Percentiles rank a stretch among this genome's conserved stretches.
These are phyloP conservation scores for Zalophus californianus DNA, from an alignment of 2,797 vertebrate species.

Conservation along the genomic window DNA sequence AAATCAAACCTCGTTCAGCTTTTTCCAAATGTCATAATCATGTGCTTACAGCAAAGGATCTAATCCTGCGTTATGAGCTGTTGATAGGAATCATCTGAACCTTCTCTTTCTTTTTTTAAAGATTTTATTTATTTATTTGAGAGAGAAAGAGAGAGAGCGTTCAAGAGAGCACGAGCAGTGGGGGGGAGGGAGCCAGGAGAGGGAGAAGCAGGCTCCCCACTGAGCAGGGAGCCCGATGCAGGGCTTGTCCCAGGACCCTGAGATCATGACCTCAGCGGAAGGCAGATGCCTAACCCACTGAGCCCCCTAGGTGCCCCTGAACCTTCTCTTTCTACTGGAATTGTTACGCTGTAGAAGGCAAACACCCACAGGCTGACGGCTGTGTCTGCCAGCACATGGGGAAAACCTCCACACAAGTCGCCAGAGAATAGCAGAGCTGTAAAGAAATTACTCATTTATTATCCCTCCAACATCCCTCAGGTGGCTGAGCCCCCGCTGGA, in stretches of 20 bases:
- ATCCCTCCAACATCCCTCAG: not conserved
- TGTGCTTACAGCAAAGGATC: not conserved
- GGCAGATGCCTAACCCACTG: not conserved
- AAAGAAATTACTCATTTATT: not conserved
- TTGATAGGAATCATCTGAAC: too few relatives aligned
- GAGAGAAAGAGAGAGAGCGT: not conserved
- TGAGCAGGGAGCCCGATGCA: not conserved
- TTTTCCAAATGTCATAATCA: not conserved
- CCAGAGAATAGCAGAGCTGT: not conserved
- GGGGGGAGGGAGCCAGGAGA: not conserved
- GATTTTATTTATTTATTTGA: not conserved
- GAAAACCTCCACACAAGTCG: too few relatives aligned
- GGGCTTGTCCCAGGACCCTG: not conserved
- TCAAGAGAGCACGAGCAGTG: not conserved
- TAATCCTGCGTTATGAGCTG: fast-evolving
- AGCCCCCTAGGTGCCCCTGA: not conserved
- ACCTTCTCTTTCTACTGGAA: too few relatives aligned
- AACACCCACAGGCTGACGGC: not conserved
- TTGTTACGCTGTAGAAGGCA: not conserved
- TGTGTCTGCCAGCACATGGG: fast-evolving
- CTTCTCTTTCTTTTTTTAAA: too few relatives aligned
- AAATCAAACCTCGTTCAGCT: not conserved
- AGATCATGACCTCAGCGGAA: not conserved
- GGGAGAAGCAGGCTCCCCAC: not conserved
- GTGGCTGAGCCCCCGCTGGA: not conserved